Conservation (phyloP, 2,888 invertebrate species). For the Coelinius sp. region DNA sequence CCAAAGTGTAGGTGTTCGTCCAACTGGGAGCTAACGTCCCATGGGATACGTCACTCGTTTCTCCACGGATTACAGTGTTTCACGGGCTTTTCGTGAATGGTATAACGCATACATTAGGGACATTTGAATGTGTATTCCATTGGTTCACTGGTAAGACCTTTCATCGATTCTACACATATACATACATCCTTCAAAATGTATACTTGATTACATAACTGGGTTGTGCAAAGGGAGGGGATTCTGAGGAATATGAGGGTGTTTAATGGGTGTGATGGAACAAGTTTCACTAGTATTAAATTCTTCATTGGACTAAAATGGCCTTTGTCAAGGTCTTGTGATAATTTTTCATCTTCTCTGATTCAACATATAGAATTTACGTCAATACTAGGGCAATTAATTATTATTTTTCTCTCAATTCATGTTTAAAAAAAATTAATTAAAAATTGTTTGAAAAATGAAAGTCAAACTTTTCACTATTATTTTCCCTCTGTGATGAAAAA, state of each 20-base stretch:
- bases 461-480: constrained; percentile 10
- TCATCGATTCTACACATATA: neutral
- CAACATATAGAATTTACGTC: too few species aligned
- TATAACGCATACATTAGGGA: constrained; percentile 18
- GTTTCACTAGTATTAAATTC: too few species aligned
- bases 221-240: neutral
- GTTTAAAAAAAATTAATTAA: too few species aligned
- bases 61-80: constrained; percentile 30
- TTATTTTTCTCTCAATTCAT: too few species aligned
- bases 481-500: constrained; percentile 6
- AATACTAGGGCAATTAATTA: too few species aligned
- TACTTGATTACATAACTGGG: constrained; percentile 1
- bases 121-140: neutral
- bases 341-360: too few species aligned
- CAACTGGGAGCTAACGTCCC: constrained; percentile 37
- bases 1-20: constrained; percentile 32
- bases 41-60: constrained; percentile 29
- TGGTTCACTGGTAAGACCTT: constrained; percentile 8
- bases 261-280: neutral
- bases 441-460: neutral
- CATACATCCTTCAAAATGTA: neutral
- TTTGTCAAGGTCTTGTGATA: too few species aligned
- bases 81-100: constrained; percentile 8
- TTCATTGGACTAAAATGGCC: too few species aligned
- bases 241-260: neutral